Evolutionary conservation across 30 jellyfish, hydroid and myxozoan genomes (phyloP).

Genomic region (Mastigias papua): DNA sequence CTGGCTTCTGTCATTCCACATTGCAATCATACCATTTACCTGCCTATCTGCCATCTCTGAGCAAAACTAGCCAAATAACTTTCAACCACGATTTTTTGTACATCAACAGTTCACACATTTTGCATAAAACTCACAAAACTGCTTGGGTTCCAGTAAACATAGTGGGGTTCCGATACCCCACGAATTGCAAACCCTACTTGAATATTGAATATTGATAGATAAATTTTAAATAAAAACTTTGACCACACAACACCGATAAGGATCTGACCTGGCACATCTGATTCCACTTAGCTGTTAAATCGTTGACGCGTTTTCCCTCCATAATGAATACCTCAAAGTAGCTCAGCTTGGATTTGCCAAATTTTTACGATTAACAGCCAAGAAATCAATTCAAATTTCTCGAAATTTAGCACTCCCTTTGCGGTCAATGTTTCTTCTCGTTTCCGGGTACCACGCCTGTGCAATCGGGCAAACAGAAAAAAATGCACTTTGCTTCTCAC

Average conservation of each 20-base stretch:
- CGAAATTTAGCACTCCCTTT: conserved; percentile 11
- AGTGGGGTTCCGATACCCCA: too few relatives aligned
- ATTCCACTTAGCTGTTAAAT: neutral
- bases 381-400: neutral
- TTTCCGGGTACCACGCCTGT: conserved; percentile 32
- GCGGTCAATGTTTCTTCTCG: neutral
- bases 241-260: too few relatives aligned
- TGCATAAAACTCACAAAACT: neutral
- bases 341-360: neutral
- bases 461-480: neutral
- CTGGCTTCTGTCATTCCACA: neutral
- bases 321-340: neutral
- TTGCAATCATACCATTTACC: neutral
- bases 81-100: neutral
- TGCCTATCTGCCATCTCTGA: conserved; percentile 2
- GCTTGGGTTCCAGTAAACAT: too few relatives aligned
- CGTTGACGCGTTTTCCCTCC: neutral
- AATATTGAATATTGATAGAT: too few relatives aligned
- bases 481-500: too few relatives aligned
- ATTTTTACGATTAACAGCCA: neutral
- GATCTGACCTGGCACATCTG: neutral
- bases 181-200: too few relatives aligned
- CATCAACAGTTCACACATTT: neutral
- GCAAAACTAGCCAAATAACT: neutral
- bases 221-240: too few relatives aligned